Evolutionary conservation across 1,140 invertebrate genomes (phyloP), one percentile per base, ranked within the genome.

Genomic region (Aphidius ervi): DNA sequence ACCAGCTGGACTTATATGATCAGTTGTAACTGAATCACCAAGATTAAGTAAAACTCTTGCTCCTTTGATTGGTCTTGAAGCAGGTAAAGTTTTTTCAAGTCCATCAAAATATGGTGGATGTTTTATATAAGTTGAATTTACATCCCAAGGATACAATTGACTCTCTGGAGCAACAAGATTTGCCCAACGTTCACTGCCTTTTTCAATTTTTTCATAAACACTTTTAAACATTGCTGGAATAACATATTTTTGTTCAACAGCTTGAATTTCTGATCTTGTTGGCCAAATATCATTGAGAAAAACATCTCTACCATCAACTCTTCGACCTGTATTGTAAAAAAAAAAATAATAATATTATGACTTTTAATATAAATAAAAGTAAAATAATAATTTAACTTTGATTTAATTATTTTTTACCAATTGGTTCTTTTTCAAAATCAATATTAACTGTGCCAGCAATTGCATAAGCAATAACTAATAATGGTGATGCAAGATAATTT

Each of bases 211-310:
- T 5, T 84, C 85, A 71, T 97, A 97, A n/a, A 85, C 84, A 82
- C 98, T 93, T 69, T 90, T 88, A 76, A 99, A 99, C 94, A 99
- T 98, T n/a, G 93, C 89, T 0, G 96, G 96, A 54, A 98, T 94
- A 3, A 99, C 95, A 73, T 88, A 85, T 72, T 91, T 82, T 64
- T 89, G 87, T 74, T 99, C 97, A 1, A 98, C 88, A 16, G 84
- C 83, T 70, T 95, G 91, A 67, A 99, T 97, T 75, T 98, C 92
- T 6, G 84, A 70, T n/a, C 95, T 82, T 0, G 87, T 88, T 1
- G 97, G 97, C 96, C 97, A 99, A 71, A 99, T 97, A 72, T 99
- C 96, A 3, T 86, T 79, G 2, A 99, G 82, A 79, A 84, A 98
- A 1, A 99, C 86, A 1, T 85, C 75, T 45, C 84, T 83, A 1